Base-by-base conservation (phyloP, 2,797 vertebrate species). In the Semaprochilodus insignis region DNA sequence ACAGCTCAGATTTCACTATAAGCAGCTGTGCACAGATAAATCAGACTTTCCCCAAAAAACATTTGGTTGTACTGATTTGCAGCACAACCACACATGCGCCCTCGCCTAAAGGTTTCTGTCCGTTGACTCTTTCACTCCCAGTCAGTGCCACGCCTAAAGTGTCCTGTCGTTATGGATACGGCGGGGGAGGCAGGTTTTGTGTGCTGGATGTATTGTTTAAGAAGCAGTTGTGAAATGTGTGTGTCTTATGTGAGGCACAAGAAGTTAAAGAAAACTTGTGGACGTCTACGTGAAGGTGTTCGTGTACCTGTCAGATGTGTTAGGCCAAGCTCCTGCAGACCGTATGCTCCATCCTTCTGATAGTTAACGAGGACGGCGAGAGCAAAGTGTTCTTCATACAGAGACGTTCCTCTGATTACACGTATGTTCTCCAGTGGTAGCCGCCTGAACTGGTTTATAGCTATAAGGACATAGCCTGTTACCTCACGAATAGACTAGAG, bases 401-500 rank as follows among this genome's bases (percentile, higher is more conserved):
- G 94, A 15, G 95, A 96, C 74, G 93, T 97, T n/a, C 98, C 98
- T 62, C 98, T 95, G 79, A 99, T 96, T 14, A 99, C 97, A 5
- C 97, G 96, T 77, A 99, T 94, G 81, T 97, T 95, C 88, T 98
- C 97, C 92, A 99, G 77, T 0, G 98, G 97, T 82, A 99, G 92
- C 66, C 93, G 96, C 6, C 92, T 95, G 89, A 99, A 97, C 90
- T 98, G 96, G 84, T 99, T 99, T 82, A 99, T 63, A 17, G 96
- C 97, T 54, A 99, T 92, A 77, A 99, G 89, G 87, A 99, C 94
- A 0, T 99, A 99, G 80, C 98, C 98, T 0, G 97, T 99, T 89
- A 99, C 98, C 91, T 99, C 98, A 81, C 97, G 95, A 86, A 99
- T 97, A 7, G 98, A 98, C 98, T 99, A 94, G 2, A 79, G 72